phyloP scores from a whole-genome alignment of 2,113 vertebrate genomes.

The Seriola aureovittata region DNA sequence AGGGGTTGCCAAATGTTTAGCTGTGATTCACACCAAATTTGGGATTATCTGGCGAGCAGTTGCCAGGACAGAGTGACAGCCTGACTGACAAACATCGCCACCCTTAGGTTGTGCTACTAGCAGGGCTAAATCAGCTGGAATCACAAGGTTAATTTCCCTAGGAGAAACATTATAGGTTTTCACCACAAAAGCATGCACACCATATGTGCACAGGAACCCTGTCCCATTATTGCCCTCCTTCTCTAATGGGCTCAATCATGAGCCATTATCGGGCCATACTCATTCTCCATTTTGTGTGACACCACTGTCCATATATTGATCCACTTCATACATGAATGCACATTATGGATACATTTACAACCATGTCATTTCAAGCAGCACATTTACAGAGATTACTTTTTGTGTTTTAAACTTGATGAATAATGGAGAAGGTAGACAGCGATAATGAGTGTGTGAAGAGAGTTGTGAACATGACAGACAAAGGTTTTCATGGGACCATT shows the following conservation, averaged over 20 bases:
- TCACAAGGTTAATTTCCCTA: constrained; percentile 11
- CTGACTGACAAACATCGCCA: neutral
- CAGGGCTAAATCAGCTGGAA: neutral
- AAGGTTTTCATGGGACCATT: neutral
- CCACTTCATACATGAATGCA: constrained; percentile 24
- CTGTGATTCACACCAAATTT: too few relatives aligned
- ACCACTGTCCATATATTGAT: constrained; percentile 53
- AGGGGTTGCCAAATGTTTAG: neutral
- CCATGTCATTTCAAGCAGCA: constrained; percentile 16
- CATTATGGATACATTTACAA: constrained; percentile 33
- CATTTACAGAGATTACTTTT: constrained; percentile 18
- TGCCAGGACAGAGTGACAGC: neutral
- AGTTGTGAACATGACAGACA: neutral
- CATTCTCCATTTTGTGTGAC: constrained; percentile 48
- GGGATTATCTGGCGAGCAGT: too few relatives aligned
- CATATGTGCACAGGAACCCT: constrained; percentile 3
- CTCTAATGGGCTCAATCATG: constrained; percentile 28
- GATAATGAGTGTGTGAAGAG: constrained; percentile 1
- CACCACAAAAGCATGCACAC: neutral
- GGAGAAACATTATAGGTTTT: neutral
- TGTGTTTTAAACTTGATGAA: constrained; percentile 25
- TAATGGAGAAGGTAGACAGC: neutral
- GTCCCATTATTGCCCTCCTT: constrained; percentile 5
- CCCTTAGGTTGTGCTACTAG: neutral
- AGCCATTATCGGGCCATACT: constrained; percentile 34